Evolutionary conservation across 1,140 invertebrate genomes (phyloP).

Genomic region (Chlorops oryzae): DNA sequence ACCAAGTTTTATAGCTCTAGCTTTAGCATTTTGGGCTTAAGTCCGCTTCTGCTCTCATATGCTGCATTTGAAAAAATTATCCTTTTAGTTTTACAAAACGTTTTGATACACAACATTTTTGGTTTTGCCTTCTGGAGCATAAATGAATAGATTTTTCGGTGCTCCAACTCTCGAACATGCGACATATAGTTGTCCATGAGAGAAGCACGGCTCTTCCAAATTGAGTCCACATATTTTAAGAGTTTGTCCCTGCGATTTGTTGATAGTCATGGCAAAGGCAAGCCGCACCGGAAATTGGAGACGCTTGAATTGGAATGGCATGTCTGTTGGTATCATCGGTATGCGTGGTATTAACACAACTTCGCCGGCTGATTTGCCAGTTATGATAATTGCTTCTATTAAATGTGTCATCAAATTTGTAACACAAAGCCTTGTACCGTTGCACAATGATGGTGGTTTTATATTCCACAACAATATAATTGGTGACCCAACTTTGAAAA

Average conservation of each 20-base stretch:
- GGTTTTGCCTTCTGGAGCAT: slow-evolving; percentile 31
- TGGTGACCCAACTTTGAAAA: slow-evolving; percentile 46
- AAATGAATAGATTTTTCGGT: slow-evolving; percentile 41
- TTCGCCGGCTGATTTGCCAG: slow-evolving; percentile 39
- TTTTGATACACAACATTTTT: slow-evolving; percentile 37
- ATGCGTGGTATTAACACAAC: slow-evolving; percentile 46
- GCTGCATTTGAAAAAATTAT: too few relatives aligned
- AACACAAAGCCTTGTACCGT: slow-evolving; percentile 46
- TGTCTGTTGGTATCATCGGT: slow-evolving; percentile 21
- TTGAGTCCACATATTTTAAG: slow-evolving; percentile 37
- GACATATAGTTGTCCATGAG: slow-evolving; percentile 49
- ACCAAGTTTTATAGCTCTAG: too few relatives aligned
- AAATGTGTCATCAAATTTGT: slow-evolving; percentile 44
- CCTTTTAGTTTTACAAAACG: too few relatives aligned
- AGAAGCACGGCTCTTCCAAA: slow-evolving; percentile 43
- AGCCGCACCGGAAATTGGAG: slow-evolving; percentile 48
- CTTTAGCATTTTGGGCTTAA: too few relatives aligned
- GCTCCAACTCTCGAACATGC: slow-evolving; percentile 49
- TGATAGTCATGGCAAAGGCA: slow-evolving; percentile 53
- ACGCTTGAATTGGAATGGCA: slow-evolving; percentile 40
- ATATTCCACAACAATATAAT: slow-evolving; percentile 46
- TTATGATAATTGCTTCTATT: slow-evolving; percentile 45
- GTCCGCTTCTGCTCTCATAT: too few relatives aligned
- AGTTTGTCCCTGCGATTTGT: slow-evolving; percentile 54
- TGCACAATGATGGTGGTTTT: slow-evolving; percentile 47